phyloP scores from a whole-genome alignment of 2,113 vertebrate genomes.

The Tragelaphus imberbis region DNA sequence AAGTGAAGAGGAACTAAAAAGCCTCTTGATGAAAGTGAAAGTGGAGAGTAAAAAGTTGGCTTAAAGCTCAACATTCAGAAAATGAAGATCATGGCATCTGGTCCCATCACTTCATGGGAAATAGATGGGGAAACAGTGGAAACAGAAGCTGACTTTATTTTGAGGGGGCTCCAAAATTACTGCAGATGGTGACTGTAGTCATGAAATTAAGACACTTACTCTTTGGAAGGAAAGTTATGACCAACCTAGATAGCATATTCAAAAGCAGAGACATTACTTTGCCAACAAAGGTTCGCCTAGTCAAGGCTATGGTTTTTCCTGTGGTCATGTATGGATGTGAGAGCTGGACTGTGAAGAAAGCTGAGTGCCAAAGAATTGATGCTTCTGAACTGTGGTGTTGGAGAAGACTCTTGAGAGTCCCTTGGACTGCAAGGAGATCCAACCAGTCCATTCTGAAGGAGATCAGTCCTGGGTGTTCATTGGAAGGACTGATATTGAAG shows the following conservation, averaged over 20 bases:
- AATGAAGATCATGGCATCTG: rapidly evolving
- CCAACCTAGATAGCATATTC: background rate
- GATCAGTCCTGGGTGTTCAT: background rate
- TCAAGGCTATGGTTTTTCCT: background rate
- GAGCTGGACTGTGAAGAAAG: background rate
- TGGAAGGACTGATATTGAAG: background rate
- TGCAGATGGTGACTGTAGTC: background rate
- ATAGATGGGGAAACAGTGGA: background rate
- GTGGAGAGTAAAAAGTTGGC: too few species aligned
- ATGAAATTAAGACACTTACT: background rate
- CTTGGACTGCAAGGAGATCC: background rate
- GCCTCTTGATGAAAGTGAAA: too few species aligned
- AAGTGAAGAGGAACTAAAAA: too few species aligned
- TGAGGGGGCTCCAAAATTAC: background rate
- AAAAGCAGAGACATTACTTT: background rate
- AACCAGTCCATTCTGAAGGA: background rate
- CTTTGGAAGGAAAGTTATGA: background rate
- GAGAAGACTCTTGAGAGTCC: background rate
- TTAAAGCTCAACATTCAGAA: too few species aligned
- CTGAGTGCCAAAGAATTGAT: rapidly evolving
- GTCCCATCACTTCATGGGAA: too few species aligned
- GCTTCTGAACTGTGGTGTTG: background rate
- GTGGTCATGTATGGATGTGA: background rate
- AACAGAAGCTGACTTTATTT: background rate
- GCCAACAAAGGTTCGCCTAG: background rate